These are phyloP conservation scores for Numida meleagris DNA, from an alignment of 2,113 vertebrate genomes.

Conservation along the genomic window DNA sequence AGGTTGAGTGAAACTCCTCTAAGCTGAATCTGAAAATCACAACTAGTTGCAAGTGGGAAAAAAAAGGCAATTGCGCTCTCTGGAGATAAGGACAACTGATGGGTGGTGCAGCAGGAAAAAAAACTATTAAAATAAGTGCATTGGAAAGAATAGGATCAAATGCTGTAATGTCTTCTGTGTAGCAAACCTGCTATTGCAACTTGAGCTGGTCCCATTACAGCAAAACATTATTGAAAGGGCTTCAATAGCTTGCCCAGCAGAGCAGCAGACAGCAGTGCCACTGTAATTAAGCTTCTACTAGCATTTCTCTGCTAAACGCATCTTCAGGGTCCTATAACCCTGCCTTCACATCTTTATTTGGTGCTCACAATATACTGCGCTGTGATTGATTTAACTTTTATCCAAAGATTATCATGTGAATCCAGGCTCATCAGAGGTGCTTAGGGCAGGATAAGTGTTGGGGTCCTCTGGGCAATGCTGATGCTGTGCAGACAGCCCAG, in stretches of 20 bases:
- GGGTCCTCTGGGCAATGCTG: not conserved
- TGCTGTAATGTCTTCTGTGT: not conserved
- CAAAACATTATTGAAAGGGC: not conserved
- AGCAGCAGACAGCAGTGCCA: not conserved
- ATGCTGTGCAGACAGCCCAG: not conserved
- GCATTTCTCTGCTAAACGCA: not conserved
- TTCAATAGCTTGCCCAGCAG: not conserved
- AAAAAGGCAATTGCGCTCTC: not conserved
- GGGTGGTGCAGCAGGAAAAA: not conserved
- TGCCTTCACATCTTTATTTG: not conserved
- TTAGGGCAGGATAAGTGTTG: not conserved
- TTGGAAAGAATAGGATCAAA: not conserved
- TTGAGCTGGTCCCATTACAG: not conserved
- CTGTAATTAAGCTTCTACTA: slow-evolving; percentile 1
- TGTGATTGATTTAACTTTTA: not conserved
- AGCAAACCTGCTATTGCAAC: not conserved
- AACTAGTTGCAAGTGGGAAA: not conserved
- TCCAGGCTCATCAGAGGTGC: not conserved
- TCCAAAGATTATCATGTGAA: not conserved
- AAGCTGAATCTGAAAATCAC: not conserved
- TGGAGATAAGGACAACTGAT: not conserved
- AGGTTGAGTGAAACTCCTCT: not conserved
- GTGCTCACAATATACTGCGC: not conserved
- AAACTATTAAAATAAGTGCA: not conserved
- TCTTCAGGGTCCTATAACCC: not conserved